Conservation (phyloP, 2,113 vertebrate genomes). For the Spheniscus mendiculus region DNA sequence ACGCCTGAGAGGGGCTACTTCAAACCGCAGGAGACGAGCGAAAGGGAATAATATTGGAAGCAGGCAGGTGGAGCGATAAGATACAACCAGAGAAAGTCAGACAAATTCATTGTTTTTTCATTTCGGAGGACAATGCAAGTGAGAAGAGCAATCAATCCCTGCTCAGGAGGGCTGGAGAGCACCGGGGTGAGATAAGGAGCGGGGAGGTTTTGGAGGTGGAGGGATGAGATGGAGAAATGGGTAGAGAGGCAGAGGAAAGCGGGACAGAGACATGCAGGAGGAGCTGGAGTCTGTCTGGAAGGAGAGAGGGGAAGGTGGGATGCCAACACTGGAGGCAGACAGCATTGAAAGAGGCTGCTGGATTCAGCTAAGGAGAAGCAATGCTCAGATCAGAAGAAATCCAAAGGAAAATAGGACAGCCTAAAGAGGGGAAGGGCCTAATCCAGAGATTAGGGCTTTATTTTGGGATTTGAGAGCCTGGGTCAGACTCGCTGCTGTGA, state of each 20-base stretch:
- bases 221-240: neutral
- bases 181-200: neutral
- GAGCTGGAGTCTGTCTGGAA: neutral
- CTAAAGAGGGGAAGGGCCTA: neutral
- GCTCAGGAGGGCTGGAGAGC: neutral
- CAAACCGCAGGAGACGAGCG: neutral
- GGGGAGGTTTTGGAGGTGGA: neutral
- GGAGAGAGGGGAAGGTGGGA: neutral
- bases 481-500: neutral
- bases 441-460: neutral
- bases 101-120: neutral
- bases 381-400: neutral
- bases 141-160: neutral
- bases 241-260: neutral
- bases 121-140: neutral
- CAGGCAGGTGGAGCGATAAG: slow-evolving; percentile 33
- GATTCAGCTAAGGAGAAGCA: neutral
- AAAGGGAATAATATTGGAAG: neutral
- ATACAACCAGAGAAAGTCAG: neutral
- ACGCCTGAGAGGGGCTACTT: neutral
- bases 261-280: neutral
- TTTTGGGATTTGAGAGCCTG: neutral
- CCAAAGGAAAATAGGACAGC: neutral
- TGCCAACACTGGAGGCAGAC: fast-evolving
- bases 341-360: neutral